phyloP scores from a whole-genome alignment of 2,113 vertebrate genomes.

The Zapornia atra region DNA sequence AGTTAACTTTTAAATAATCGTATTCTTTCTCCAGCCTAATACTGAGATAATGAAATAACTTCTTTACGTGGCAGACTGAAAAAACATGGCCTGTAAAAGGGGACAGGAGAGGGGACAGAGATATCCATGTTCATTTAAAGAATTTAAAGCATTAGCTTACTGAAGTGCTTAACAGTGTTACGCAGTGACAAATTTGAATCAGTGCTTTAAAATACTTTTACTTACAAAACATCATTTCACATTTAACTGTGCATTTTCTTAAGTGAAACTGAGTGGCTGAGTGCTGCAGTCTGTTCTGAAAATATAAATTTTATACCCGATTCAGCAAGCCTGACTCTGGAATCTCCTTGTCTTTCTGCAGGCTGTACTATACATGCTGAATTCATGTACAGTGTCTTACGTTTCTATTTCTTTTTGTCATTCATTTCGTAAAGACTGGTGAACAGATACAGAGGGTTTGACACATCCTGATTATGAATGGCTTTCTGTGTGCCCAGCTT shows the following conservation, averaged over 20 bases:
- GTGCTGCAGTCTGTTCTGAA: neutral
- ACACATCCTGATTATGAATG: neutral
- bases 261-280: neutral
- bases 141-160: neutral
- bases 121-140: neutral
- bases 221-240: neutral
- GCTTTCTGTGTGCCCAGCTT: neutral
- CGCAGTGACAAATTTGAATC: neutral
- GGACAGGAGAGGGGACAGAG: neutral
- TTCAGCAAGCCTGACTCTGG: neutral
- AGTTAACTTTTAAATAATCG: neutral
- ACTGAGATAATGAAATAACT: neutral
- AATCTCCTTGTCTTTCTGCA: neutral
- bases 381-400: neutral
- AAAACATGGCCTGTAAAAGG: neutral
- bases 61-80: neutral
- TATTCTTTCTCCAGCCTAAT: neutral
- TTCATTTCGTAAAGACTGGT: neutral
- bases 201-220: neutral
- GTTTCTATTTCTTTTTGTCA: neutral
- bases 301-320: neutral
- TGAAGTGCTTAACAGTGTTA: neutral
- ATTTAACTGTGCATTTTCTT: neutral
- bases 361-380: neutral
- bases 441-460: neutral